A percentile compares a stretch with the other conserved stretches of the same genome.
Evolutionary conservation across 2,113 vertebrate species (phyloP).

Genomic region (Halcyon malimbica): DNA sequence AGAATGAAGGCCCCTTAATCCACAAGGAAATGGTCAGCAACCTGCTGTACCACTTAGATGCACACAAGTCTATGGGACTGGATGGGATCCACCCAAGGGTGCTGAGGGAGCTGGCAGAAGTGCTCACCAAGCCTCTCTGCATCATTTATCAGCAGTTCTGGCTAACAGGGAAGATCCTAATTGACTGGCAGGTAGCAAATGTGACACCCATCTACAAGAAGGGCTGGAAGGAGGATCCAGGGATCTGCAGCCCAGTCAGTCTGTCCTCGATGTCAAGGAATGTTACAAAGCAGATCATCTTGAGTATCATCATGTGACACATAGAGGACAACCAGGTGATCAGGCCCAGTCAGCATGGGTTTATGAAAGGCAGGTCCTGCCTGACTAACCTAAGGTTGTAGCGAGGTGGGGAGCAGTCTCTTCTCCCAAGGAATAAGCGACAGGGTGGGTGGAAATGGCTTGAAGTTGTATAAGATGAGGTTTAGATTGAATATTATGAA

Average conservation of each 20-base stretch:
- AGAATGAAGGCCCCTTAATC: neutral
- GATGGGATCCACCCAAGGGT: neutral
- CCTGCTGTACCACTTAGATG: neutral
- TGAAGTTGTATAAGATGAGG: fast-evolving
- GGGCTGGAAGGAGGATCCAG: neutral
- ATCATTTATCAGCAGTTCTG: neutral
- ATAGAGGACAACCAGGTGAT: too few relatives aligned
- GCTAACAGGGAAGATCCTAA: neutral
- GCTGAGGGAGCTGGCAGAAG: neutral
- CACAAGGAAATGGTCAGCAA: neutral
- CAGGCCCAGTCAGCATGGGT: neutral
- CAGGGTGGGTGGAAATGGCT: neutral
- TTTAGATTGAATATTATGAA: neutral
- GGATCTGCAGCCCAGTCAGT: neutral
- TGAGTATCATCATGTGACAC: neutral
- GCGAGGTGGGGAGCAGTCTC: neutral
- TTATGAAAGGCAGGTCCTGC: neutral
- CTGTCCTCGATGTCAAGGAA: neutral
- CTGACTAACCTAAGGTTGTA: neutral
- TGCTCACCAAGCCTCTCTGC: neutral
- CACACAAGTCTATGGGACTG: neutral
- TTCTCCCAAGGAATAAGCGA: neutral
- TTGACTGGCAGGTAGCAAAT: neutral
- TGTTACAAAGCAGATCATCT: neutral
- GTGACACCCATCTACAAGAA: neutral